Evolutionary conservation across 2,888 invertebrate genomes (phyloP).

Genomic region (Eristalis intricaria): DNA sequence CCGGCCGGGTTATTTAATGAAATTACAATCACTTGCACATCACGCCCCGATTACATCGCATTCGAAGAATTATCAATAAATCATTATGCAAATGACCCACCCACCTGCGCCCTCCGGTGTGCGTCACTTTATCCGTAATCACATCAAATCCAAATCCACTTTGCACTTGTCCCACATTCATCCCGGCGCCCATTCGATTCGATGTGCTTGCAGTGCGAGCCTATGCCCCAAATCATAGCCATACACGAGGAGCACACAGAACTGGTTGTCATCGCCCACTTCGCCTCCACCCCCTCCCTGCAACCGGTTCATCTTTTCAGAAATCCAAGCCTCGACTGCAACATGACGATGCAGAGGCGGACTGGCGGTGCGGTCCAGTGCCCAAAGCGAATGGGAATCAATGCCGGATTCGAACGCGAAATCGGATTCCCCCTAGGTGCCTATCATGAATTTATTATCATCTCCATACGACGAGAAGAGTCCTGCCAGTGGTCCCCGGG

Average conservation of each 20-base stretch:
- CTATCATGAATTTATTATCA: constrained; percentile 47
- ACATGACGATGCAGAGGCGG: not conserved
- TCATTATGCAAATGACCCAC: constrained; percentile 19
- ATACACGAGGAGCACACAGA: not conserved
- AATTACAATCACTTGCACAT: constrained; percentile 13
- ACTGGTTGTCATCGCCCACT: not conserved
- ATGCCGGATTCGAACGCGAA: constrained; percentile 28
- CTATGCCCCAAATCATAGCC: constrained; percentile 20
- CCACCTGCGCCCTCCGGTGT: not conserved
- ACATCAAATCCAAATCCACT: constrained; percentile 30
- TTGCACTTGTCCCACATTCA: not conserved
- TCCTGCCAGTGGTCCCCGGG: not conserved
- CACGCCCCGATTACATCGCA: constrained; percentile 22
- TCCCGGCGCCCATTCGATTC: not conserved
- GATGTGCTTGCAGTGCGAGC: not conserved
- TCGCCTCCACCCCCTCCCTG: not conserved
- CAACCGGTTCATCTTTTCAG: not conserved
- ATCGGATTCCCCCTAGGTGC: constrained; percentile 41
- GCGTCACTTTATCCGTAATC: constrained; percentile 28
- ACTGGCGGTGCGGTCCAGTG: not conserved
- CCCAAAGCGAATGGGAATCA: not conserved
- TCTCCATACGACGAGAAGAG: not conserved
- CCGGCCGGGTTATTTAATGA: constrained; percentile 4
- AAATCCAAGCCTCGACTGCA: not conserved
- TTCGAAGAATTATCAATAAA: constrained; percentile 23